These are phyloP conservation scores for Ganaspis sp. DNA, from an alignment of 1,140 invertebrate species.

Conservation along the genomic window DNA sequence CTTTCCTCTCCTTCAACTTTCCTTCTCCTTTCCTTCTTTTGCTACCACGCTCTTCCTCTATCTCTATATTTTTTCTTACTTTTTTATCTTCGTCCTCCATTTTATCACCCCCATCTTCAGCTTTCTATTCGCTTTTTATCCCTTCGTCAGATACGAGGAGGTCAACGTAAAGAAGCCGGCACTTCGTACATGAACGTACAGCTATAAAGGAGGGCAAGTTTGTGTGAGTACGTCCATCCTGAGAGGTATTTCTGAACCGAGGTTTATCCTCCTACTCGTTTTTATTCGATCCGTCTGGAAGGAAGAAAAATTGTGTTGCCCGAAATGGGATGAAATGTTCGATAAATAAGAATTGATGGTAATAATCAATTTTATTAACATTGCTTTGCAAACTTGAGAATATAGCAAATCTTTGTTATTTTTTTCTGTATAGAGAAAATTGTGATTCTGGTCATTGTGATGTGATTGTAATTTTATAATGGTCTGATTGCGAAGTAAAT, in stretches of 20 bases:
- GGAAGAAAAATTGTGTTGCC: not conserved
- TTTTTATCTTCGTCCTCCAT: conserved; percentile 41
- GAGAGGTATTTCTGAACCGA: conserved; percentile 1
- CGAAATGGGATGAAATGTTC: not conserved
- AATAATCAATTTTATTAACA: too few species aligned
- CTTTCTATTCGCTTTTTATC: conserved; percentile 45
- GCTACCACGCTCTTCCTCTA: conserved; percentile 39
- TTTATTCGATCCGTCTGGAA: not conserved
- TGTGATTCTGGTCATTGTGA: too few species aligned
- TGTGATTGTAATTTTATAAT: too few species aligned
- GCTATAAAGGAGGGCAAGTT: conserved; percentile 10
- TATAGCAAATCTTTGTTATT: too few species aligned
- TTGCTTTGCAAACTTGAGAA: too few species aligned
- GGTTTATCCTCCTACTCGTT: conserved; percentile 3
- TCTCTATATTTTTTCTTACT: conserved; percentile 36
- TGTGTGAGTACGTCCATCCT: conserved; percentile 23
- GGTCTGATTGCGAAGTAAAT: too few species aligned
- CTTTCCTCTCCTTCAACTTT: conserved; percentile 34
- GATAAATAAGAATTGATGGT: not conserved
- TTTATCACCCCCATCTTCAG: conserved; percentile 26
- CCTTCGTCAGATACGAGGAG: conserved; percentile 44
- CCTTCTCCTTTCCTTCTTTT: conserved; percentile 38
- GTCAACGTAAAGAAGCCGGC: conserved; percentile 34
- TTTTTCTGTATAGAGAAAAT: too few species aligned
- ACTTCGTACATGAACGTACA: not conserved